Evolutionary conservation across 2,888 invertebrate species (phyloP).

Genomic region (Litoditis marina): DNA sequence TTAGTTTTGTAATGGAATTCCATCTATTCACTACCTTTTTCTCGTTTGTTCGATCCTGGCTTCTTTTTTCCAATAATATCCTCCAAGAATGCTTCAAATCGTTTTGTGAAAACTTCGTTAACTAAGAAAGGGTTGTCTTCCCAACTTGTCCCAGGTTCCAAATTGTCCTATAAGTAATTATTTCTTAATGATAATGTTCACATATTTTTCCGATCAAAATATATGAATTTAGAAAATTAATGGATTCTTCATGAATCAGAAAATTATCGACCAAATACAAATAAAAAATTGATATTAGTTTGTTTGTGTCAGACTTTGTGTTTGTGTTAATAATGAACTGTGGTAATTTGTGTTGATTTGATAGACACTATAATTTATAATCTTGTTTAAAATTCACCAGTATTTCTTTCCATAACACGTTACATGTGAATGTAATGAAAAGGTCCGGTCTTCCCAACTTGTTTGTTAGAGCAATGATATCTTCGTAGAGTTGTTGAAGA

Average conservation of each 20-base stretch:
- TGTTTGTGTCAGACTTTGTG: too few relatives aligned
- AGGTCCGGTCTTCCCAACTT: slow-evolving; percentile 7
- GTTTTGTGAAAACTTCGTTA: neutral
- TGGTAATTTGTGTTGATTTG: too few relatives aligned
- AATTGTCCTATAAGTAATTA: neutral
- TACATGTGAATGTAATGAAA: slow-evolving; percentile 16
- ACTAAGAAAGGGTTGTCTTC: slow-evolving; percentile 14
- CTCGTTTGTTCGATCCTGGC: too few relatives aligned
- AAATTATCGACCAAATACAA: too few relatives aligned
- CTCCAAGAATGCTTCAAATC: slow-evolving; percentile 3
- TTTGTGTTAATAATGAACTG: too few relatives aligned
- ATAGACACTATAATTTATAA: neutral
- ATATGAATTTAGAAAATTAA: too few relatives aligned
- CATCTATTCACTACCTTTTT: too few relatives aligned
- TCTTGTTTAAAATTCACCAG: neutral
- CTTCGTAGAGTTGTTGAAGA: neutral
- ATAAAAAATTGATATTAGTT: too few relatives aligned
- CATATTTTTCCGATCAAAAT: neutral
- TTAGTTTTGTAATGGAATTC: too few relatives aligned
- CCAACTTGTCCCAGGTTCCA: neutral
- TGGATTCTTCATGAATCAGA: too few relatives aligned
- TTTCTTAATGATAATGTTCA: too few relatives aligned
- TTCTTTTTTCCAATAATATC: neutral
- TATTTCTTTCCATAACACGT: slow-evolving; percentile 10
- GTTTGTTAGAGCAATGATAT: neutral